These are phyloP conservation scores for Austrofundulus limnaeus DNA, from an alignment of 2,113 vertebrate species.

Conservation along the genomic window DNA sequence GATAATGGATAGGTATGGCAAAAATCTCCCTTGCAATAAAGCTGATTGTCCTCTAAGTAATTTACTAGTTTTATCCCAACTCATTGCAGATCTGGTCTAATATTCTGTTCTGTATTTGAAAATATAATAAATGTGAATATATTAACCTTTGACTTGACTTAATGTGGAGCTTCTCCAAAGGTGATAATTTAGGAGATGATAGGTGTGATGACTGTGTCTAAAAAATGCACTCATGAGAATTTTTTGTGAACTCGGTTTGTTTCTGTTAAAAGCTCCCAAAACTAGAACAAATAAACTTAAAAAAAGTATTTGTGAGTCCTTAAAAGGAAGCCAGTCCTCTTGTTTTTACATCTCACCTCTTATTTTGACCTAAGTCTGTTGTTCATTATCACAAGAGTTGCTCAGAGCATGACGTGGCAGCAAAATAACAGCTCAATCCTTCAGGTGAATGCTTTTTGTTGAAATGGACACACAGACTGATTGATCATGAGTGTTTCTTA, in stretches of 20 bases:
- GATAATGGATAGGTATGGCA: background rate
- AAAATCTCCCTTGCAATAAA: slow-evolving; percentile 7
- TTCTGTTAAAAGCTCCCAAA: slow-evolving; percentile 39
- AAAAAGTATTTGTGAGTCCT: slow-evolving; percentile 25
- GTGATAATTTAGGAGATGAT: slow-evolving; percentile 38
- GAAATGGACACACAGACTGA: slow-evolving; percentile 56
- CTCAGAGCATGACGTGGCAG: slow-evolving; percentile 15
- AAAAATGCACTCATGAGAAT: slow-evolving; percentile 29
- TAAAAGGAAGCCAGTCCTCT: slow-evolving; percentile 23
- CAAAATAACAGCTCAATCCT: slow-evolving; percentile 33
- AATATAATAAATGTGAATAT: slow-evolving; percentile 1
- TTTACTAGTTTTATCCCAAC: background rate
- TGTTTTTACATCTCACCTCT: too few species aligned
- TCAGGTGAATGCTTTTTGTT: slow-evolving; percentile 45
- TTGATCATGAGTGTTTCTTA: slow-evolving; percentile 59
- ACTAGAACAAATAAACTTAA: slow-evolving; percentile 20
- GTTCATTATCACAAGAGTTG: slow-evolving; percentile 30
- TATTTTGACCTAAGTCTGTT: slow-evolving; percentile 27
- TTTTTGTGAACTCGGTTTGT: slow-evolving; percentile 27
- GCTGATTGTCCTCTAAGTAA: background rate
- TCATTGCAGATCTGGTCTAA: slow-evolving; percentile 13
- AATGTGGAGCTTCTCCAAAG: slow-evolving; percentile 44
- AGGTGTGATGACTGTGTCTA: slow-evolving; percentile 46
- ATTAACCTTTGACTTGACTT: slow-evolving; percentile 19
- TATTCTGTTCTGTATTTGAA: slow-evolving; percentile 23